A percentile compares a stretch with the other conserved stretches of the same genome.
Conservation (phyloP, 2,797 vertebrate species). For the Natrix natrix region DNA sequence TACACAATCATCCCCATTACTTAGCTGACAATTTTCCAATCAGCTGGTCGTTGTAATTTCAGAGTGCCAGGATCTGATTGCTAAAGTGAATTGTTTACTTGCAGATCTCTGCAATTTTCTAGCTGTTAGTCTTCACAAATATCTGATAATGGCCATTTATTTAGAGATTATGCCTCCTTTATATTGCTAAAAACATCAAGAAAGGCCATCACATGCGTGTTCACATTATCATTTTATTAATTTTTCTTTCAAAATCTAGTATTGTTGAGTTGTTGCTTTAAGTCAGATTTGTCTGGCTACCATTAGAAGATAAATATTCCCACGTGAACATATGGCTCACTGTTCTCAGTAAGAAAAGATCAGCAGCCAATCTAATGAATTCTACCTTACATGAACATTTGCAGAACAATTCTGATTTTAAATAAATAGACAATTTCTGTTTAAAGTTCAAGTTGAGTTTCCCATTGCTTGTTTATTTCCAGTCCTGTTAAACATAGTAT, state of each 20-base stretch:
- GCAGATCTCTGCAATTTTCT: not conserved
- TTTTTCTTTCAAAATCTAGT: not conserved
- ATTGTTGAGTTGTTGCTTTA: not conserved
- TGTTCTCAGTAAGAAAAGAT: slow-evolving; percentile 32
- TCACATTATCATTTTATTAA: not conserved
- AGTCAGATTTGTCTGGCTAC: not conserved
- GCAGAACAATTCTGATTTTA: slow-evolving; percentile 31
- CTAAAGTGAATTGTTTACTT: not conserved
- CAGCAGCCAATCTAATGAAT: not conserved
- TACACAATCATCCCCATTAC: not conserved
- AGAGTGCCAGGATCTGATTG: not conserved
- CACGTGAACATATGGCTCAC: not conserved
- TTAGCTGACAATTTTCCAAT: not conserved
- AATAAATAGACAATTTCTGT: slow-evolving; percentile 20
- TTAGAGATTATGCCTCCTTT: not conserved
- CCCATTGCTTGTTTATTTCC: slow-evolving; percentile 57
- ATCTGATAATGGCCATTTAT: not conserved
- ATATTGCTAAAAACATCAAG: not conserved
- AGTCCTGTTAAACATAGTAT: accelerated
- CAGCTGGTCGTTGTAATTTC: too few species aligned
- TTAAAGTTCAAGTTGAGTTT: slow-evolving; percentile 52
- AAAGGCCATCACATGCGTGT: not conserved
- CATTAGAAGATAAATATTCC: not conserved
- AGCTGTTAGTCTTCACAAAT: not conserved
- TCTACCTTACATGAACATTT: slow-evolving; percentile 32